These are phyloP conservation scores for Craseonycteris thonglongyai DNA, from an alignment of 2,113 vertebrate genomes.

Conservation along the genomic window DNA sequence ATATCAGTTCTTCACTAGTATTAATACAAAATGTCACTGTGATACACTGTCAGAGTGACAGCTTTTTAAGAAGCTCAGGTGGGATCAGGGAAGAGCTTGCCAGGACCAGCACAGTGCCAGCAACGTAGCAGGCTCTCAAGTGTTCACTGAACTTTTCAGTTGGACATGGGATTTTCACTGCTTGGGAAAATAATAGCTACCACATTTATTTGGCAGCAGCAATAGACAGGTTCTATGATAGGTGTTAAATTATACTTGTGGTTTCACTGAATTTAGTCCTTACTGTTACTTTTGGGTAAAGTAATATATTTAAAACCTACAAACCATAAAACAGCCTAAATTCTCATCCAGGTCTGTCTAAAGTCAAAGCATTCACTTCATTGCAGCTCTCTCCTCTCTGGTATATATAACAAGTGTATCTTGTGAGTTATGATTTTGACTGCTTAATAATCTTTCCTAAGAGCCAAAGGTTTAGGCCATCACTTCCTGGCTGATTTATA, in stretches of 20 bases:
- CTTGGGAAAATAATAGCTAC: not conserved
- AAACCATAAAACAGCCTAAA: not conserved
- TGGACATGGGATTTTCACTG: not conserved
- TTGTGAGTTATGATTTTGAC: not conserved
- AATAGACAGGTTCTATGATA: not conserved
- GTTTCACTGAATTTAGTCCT: not conserved
- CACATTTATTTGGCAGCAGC: not conserved
- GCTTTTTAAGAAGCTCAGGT: not conserved
- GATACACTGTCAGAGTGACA: no score
- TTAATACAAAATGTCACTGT: not conserved
- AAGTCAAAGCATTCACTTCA: not conserved
- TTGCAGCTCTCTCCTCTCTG: not conserved
- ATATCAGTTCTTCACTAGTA: not conserved
- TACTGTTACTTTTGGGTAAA: constrained; percentile 7
- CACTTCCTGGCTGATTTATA: not conserved
- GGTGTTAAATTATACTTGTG: not conserved
- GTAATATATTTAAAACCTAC: not conserved
- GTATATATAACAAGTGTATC: accelerated
- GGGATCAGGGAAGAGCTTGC: not conserved
- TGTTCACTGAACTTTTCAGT: not conserved
- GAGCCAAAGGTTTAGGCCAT: not conserved
- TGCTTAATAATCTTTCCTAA: not conserved
- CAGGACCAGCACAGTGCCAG: accelerated
- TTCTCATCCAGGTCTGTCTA: not conserved
- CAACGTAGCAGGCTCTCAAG: not conserved